Base-by-base conservation (phyloP, 2,797 vertebrate genomes). In the Muscicapa comitata region DNA sequence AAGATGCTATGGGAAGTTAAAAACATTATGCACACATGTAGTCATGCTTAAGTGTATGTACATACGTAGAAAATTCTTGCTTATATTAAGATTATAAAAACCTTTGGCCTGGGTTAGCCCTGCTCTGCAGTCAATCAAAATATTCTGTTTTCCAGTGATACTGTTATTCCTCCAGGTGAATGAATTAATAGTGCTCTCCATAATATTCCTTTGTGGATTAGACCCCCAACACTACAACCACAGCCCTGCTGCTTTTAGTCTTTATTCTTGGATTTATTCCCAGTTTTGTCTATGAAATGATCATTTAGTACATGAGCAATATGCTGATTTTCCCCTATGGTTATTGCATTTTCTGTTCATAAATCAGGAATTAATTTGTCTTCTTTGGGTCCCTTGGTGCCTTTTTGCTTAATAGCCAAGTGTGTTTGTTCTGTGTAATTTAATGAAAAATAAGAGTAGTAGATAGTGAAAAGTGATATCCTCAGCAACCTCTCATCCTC, bases 311-410 rank as follows among this genome's bases (percentile, higher is more conserved):
- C 88, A 92, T 73, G 70, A 92, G 73, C 92, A 96, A 83, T 96
- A 95, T 96, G 96, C 91, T 96, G 90, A 94, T 94, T 95, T 95
- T 35, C 58, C 17, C 58, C 78, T 96, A 94, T 14, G 70, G 83
- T 93, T 96, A 94, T 76, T 95, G 81, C 76, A 53, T 86, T 95
- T 95, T 90, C 88, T 96, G 71, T 91, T 95, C 71, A 88, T 95
- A 96, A 96, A 96, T 95, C 81, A 95, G 55, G 91, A 96, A 94
- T 96, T 96, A 97, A 97, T 96, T 97, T 95, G 92, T 85, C 81
- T 94, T 93, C 92, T 94, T 92, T 84, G 24, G 33, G 73, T 94
- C 95, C 75, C 92, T 95, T 67, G 73, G 28, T 93, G 71, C 61
- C 55, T 95, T 92, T 95, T 53, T 90, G 38, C 76, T 92, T 96